These are phyloP conservation scores for Entomobrya proxima DNA, from an alignment of 2,888 invertebrate species.

Conservation along the genomic window DNA sequence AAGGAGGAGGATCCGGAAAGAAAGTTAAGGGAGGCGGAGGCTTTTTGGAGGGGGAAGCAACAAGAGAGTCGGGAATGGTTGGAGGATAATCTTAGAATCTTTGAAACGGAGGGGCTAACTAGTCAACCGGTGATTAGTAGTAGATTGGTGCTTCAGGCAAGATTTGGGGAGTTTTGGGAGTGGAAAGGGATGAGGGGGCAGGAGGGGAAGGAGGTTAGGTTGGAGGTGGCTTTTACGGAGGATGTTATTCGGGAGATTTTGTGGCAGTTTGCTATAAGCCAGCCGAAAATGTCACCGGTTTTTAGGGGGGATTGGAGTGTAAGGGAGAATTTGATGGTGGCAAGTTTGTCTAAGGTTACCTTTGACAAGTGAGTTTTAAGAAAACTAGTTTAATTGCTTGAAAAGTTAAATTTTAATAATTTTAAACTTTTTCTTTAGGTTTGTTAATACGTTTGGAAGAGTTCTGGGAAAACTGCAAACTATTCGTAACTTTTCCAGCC, in stretches of 20 bases:
- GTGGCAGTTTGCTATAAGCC: constrained; percentile 65
- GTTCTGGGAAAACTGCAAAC: constrained; percentile 36
- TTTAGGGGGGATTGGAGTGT: constrained; percentile 66
- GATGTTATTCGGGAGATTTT: constrained; percentile 70
- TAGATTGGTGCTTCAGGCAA: constrained; percentile 59
- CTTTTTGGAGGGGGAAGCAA: constrained; percentile 56
- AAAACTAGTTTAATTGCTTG: too few relatives aligned
- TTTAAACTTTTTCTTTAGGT: too few relatives aligned
- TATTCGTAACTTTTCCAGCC: constrained; percentile 57
- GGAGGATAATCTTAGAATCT: constrained; percentile 34
- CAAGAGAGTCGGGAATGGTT: constrained; percentile 35
- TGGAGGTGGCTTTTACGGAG: constrained; percentile 51
- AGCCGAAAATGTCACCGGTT: constrained; percentile 48
- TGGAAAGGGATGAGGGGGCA: constrained; percentile 56
- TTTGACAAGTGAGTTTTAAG: too few relatives aligned
- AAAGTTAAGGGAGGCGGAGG: not conserved
- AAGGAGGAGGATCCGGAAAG: constrained; percentile 1
- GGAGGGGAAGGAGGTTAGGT: not conserved
- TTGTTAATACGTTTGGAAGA: constrained; percentile 55
- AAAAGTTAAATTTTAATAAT: too few relatives aligned
- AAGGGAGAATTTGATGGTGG: constrained; percentile 57
- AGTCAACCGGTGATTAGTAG: constrained; percentile 69
- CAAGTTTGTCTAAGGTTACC: constrained; percentile 54
- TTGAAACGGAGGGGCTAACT: constrained; percentile 30
- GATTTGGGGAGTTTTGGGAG: constrained; percentile 73